Evolutionary conservation across 35 echinoderm and acorn worm species (phyloP).

Genomic region (Ophiothrix spiculata): DNA sequence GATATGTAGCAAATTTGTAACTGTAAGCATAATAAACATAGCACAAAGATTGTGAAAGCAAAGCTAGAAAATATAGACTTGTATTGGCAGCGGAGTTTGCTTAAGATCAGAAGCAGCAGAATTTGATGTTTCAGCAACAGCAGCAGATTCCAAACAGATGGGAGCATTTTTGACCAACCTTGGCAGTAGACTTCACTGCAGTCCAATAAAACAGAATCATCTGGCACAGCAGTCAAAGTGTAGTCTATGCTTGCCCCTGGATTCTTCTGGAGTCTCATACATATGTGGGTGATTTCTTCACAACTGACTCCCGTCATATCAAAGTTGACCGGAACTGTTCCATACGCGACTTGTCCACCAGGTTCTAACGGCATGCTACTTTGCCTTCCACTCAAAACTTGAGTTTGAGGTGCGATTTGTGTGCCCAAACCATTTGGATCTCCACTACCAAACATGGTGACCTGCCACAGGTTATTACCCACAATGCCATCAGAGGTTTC

Average conservation of each 20-base stretch:
- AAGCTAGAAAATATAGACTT: background rate
- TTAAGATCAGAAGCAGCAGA: background rate
- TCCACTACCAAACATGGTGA: slow-evolving; percentile 56
- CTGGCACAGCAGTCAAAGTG: slow-evolving; percentile 28
- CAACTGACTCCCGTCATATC: slow-evolving; percentile 66
- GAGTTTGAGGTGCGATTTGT: slow-evolving; percentile 40
- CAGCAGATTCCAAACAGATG: background rate
- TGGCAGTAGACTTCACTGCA: slow-evolving; percentile 41
- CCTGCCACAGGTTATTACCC: slow-evolving; percentile 64
- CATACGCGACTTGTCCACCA: slow-evolving; percentile 59
- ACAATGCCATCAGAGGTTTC: slow-evolving; percentile 44
- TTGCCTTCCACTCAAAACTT: slow-evolving; percentile 58
- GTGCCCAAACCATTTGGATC: slow-evolving; percentile 27
- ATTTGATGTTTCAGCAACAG: background rate
- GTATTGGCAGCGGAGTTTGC: background rate
- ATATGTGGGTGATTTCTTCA: slow-evolving; percentile 61
- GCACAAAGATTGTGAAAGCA: background rate
- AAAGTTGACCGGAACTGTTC: slow-evolving; percentile 49
- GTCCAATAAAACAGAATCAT: slow-evolving; percentile 47
- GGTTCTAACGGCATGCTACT: slow-evolving; percentile 37
- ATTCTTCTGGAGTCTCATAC: slow-evolving; percentile 65
- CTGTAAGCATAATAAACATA: background rate
- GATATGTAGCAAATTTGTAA: background rate
- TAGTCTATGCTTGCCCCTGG: slow-evolving; percentile 49
- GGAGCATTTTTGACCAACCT: slow-evolving; percentile 36